Conservation (phyloP, 1,140 invertebrate species). For the Sycophila sp. region DNA sequence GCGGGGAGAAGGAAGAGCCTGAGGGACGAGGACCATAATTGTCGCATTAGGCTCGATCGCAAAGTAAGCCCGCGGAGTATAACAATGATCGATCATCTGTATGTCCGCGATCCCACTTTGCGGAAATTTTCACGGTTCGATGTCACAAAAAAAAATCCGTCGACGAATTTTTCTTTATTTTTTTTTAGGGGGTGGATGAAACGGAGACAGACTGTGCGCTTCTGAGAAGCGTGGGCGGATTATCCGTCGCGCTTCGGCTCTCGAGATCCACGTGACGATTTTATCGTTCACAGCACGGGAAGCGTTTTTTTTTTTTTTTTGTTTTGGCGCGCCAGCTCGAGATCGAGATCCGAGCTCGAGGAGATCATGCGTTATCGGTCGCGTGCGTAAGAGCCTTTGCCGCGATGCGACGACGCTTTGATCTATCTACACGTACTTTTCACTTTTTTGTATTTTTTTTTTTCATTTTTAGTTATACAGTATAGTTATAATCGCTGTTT, state of each 20-base stretch:
- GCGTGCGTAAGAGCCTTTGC: too few species aligned
- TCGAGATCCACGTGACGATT: conserved; percentile 34
- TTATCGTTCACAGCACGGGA: too few species aligned
- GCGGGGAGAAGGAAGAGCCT: neutral
- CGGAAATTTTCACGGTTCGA: too few species aligned
- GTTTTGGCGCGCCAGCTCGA: neutral
- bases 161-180: neutral
- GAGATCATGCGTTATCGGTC: neutral
- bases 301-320: neutral
- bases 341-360: neutral
- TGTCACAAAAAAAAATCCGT: neutral
- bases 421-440: too few species aligned
- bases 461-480: too few species aligned
- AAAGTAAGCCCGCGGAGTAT: neutral
- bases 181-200: neutral
- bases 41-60: neutral
- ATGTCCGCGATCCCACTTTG: too few species aligned
- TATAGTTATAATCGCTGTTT: too few species aligned
- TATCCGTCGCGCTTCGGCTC: neutral
- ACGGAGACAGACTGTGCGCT: neutral
- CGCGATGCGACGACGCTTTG: too few species aligned
- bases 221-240: neutral
- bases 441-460: too few species aligned
- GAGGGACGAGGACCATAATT: neutral
- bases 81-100: conserved; percentile 7